Conservation (phyloP, 1,140 invertebrate genomes). For the Diabrotica virgifera region DNA sequence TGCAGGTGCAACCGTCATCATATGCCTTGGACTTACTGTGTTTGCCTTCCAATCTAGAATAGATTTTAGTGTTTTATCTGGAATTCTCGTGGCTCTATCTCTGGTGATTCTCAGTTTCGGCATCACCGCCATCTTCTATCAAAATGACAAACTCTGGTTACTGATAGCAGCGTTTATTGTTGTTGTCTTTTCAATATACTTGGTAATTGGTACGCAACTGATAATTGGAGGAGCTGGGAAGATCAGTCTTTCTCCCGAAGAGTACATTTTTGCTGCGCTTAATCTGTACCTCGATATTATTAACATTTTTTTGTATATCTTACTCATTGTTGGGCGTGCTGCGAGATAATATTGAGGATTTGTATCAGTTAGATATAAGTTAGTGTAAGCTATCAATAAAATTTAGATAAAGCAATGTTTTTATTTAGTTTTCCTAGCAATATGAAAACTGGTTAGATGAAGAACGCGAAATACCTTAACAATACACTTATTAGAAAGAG, state of each 20-base stretch:
- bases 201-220: constrained; percentile 92
- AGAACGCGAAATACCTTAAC: too few relatives aligned
- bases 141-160: constrained; percentile 69
- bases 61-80: constrained; percentile 86
- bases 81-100: constrained; percentile 70
- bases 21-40: constrained; percentile 79
- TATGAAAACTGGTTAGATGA: too few relatives aligned
- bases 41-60: constrained; percentile 95
- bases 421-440: too few relatives aligned
- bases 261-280: constrained; percentile 92
- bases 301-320: constrained; percentile 86
- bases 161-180: constrained; percentile 64
- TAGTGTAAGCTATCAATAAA: too few relatives aligned
- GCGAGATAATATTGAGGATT: too few relatives aligned
- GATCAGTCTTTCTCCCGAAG: constrained; percentile 89
- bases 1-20: constrained; percentile 74
- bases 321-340: constrained; percentile 42
- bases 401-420: too few relatives aligned
- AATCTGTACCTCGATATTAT: constrained; percentile 89
- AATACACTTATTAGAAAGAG: too few relatives aligned
- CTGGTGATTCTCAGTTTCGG: constrained; percentile 83
- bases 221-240: constrained; percentile 92
- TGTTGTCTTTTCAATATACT: constrained; percentile 75
- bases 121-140: constrained; percentile 70
- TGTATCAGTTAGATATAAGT: too few relatives aligned